A percentile compares a stretch with the other conserved stretches of the same genome.
Evolutionary conservation across 2,113 vertebrate genomes (phyloP).

Genomic region (Empidonax traillii): DNA sequence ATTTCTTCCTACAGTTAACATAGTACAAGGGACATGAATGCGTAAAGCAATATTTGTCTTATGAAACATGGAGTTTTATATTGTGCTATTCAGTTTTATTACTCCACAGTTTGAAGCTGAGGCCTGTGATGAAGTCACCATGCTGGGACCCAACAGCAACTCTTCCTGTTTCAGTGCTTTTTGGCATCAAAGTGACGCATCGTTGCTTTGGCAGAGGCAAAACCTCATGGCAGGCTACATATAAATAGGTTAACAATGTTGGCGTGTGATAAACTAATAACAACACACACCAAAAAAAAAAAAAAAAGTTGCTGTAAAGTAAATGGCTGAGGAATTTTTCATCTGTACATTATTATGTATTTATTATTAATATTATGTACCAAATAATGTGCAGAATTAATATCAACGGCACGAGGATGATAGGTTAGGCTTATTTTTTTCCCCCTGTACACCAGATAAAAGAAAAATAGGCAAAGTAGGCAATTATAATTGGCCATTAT

Average conservation of each 20-base stretch:
- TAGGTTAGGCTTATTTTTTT: not conserved
- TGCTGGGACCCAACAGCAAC: constrained; percentile 65
- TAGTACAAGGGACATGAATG: constrained; percentile 78
- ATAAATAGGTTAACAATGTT: constrained; percentile 63
- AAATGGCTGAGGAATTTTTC: constrained; percentile 12
- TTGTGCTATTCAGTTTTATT: constrained; percentile 78
- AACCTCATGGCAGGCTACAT: constrained; percentile 29
- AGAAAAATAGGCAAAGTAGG: constrained; percentile 69
- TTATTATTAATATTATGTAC: constrained; percentile 39
- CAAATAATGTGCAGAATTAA: not conserved
- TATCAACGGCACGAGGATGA: not conserved
- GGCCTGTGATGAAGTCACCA: constrained; percentile 75
- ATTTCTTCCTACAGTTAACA: constrained; percentile 83
- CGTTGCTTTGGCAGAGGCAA: constrained; percentile 52
- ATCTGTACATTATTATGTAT: not conserved
- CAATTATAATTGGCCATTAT: constrained; percentile 79
- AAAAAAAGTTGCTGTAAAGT: not conserved
- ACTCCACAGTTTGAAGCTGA: constrained; percentile 76
- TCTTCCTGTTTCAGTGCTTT: constrained; percentile 66
- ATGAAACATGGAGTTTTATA: constrained; percentile 82
- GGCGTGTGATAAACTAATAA: constrained; percentile 57
- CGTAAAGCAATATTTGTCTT: constrained; percentile 83
- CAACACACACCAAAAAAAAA: not conserved
- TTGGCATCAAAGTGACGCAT: constrained; percentile 57
- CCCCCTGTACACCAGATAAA: not conserved